A percentile compares a stretch with the other conserved stretches of the same genome.
Evolutionary conservation across 2,888 invertebrate genomes (phyloP).

Genomic region (Falcaria lacertinaria): DNA sequence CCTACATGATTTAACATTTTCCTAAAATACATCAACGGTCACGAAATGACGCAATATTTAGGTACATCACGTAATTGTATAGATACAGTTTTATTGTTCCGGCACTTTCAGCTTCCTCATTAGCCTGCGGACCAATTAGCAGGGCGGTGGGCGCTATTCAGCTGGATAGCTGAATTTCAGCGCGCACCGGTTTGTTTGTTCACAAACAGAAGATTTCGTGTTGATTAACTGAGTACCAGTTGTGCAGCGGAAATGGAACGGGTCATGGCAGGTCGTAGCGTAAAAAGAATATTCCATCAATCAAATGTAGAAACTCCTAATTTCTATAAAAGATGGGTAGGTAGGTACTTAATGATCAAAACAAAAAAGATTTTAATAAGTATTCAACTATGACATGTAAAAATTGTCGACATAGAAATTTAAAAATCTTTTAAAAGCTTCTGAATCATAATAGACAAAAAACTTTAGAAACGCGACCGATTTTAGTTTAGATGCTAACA

Average conservation of each 20-base stretch:
- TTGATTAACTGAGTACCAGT: not conserved
- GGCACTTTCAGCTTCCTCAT: conserved; percentile 76
- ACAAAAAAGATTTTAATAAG: not conserved
- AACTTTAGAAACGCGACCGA: not conserved
- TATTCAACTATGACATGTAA: not conserved
- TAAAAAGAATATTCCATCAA: not conserved
- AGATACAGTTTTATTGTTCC: conserved; percentile 74
- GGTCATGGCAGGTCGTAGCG: not conserved
- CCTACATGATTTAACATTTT: too few relatives aligned
- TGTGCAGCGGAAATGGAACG: not conserved
- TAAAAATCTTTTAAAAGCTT: not conserved
- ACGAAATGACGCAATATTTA: conserved; percentile 64
- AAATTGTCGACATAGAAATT: not conserved
- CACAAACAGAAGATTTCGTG: not conserved
- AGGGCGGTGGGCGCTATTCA: conserved; percentile 44
- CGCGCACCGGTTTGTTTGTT: conserved; percentile 18
- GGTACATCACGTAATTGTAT: too few relatives aligned
- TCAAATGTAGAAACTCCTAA: not conserved
- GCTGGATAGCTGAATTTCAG: conserved; percentile 55
- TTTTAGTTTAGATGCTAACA: not conserved
- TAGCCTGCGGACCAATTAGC: conserved; percentile 68
- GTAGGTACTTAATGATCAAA: not conserved
- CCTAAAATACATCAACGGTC: conserved; percentile 12
- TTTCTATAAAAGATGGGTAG: not conserved
- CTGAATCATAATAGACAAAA: not conserved